These are phyloP conservation scores for Chionodraco myersi DNA, from an alignment of 2,113 vertebrate species.

Conservation along the genomic window DNA sequence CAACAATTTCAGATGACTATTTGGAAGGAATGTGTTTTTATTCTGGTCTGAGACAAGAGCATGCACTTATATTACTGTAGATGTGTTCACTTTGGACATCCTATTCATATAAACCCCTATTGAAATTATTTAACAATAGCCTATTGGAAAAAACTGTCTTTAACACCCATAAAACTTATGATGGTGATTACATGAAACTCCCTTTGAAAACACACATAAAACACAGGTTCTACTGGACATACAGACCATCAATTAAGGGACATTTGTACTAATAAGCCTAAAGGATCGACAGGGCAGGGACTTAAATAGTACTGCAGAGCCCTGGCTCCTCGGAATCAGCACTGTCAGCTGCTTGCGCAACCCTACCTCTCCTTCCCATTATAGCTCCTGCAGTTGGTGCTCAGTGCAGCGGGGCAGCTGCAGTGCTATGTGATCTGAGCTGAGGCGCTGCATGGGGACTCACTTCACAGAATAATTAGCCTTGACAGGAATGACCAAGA, in stretches of 20 bases:
- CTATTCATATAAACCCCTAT: neutral
- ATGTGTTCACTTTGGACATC: neutral
- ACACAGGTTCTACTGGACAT: neutral
- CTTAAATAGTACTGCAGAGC: slow-evolving; percentile 82
- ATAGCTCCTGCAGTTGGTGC: slow-evolving; percentile 82
- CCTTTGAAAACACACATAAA: neutral
- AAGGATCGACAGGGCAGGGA: slow-evolving; percentile 58
- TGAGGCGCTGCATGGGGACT: slow-evolving; percentile 52
- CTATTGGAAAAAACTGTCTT: neutral
- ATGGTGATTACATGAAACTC: neutral
- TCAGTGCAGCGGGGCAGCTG: slow-evolving; percentile 79
- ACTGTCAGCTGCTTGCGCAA: slow-evolving; percentile 82
- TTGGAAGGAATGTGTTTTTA: neutral
- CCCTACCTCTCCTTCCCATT: slow-evolving; percentile 85
- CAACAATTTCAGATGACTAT: neutral
- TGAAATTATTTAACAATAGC: neutral
- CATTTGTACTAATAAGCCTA: slow-evolving; percentile 55
- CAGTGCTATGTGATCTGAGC: slow-evolving; percentile 81
- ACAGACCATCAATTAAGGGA: slow-evolving; percentile 25
- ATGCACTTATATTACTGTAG: neutral
- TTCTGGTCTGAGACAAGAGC: neutral
- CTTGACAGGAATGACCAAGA: slow-evolving; percentile 64
- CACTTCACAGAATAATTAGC: slow-evolving; percentile 70
- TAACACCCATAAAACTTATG: neutral
- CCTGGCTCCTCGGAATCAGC: slow-evolving; percentile 81